Percentiles rank a stretch among this genome's conserved stretches.
Evolutionary conservation across 2,797 vertebrate species (phyloP).

Genomic region (Coregonus sp.): DNA sequence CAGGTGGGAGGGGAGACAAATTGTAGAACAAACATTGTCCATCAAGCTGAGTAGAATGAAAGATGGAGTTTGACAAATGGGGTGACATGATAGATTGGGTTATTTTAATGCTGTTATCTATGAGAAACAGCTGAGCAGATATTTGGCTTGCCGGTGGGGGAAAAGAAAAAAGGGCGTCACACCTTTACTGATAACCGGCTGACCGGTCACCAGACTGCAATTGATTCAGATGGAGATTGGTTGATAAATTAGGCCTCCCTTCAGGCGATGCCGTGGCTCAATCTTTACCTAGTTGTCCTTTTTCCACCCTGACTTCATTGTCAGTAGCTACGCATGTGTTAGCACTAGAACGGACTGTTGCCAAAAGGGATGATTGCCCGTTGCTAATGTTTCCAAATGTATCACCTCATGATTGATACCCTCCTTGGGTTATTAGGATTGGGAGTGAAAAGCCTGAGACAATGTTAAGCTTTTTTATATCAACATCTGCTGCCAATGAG

Average conservation of each 20-base stretch:
- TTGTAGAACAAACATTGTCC: constrained; percentile 60
- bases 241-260: neutral
- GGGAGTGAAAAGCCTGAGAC: neutral
- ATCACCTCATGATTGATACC: neutral
- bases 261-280: neutral
- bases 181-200: constrained; percentile 43
- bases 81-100: constrained; percentile 54
- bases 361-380: neutral
- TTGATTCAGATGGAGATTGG: neutral
- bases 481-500: neutral
- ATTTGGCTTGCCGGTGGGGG: constrained; percentile 50
- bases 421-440: neutral
- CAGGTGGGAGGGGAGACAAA: constrained; percentile 62
- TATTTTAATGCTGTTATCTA: constrained; percentile 57
- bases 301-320: neutral
- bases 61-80: constrained; percentile 54
- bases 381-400: neutral
- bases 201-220: constrained; percentile 29
- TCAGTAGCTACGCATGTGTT: neutral
- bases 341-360: neutral
- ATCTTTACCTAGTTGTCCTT: neutral
- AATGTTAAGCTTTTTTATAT: neutral
- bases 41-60: constrained; percentile 49
- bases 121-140: constrained; percentile 61
- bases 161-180: constrained; percentile 16